Conservation (phyloP, 92 coral and sea anemone species). For the Epizoanthus ramosus region DNA sequence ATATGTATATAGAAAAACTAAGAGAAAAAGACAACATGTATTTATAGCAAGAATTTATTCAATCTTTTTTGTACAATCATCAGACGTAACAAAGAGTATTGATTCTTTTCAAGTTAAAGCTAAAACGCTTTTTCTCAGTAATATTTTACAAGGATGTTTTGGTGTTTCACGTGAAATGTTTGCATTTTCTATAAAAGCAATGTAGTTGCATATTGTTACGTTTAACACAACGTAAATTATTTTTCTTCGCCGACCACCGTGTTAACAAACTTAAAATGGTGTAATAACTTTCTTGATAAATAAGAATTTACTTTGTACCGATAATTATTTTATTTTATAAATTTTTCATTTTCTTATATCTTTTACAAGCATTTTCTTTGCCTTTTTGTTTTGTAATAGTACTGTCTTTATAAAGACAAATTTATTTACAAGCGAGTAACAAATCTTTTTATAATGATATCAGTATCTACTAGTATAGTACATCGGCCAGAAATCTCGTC, state of each 20-base stretch:
- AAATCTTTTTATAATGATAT: neutral
- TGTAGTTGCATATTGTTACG: no score
- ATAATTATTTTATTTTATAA: no score
- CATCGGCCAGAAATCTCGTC: neutral
- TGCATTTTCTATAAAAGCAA: no score
- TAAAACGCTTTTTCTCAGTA: neutral
- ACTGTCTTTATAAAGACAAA: conserved; percentile 11
- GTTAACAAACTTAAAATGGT: no score
- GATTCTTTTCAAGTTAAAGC: neutral
- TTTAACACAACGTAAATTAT: no score
- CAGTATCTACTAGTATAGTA: neutral
- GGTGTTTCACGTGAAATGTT: no score
- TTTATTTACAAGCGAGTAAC: neutral
- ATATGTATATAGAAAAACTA: neutral
- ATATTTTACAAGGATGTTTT: neutral
- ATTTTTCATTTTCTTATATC: neutral
- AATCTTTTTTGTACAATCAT: neutral
- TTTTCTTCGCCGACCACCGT: no score
- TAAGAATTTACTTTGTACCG: no score
- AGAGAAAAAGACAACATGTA: conserved; percentile 3
- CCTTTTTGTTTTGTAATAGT: neutral
- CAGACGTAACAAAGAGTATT: conserved; percentile 12
- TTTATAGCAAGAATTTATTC: conserved; percentile 10
- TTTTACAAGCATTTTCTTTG: neutral
- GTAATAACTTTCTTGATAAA: no score